A percentile compares a stretch with the other conserved stretches of the same genome.
These are phyloP conservation scores for Trichonephila clavipes DNA, from an alignment of 1,140 invertebrate species.

Conservation along the genomic window DNA sequence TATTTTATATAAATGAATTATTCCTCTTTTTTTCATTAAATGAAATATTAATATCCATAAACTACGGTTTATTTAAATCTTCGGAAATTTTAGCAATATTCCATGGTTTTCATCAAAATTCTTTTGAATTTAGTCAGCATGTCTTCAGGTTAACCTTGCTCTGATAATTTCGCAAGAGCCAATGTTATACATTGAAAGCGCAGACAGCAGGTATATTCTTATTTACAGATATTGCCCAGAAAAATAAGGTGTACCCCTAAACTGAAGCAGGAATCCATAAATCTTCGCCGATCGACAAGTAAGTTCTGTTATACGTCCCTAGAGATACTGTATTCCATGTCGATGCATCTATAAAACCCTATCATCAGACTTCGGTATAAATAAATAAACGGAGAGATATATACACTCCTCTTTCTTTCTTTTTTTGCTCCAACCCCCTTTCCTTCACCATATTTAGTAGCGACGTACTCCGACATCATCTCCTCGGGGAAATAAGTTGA, in stretches of 20 bases:
- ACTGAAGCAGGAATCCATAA: conserved; percentile 37
- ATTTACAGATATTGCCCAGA: not conserved
- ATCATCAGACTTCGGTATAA: conserved; percentile 58
- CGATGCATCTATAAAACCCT: conserved; percentile 55
- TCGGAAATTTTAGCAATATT: no score
- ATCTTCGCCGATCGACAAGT: conserved; percentile 47
- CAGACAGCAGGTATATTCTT: not conserved
- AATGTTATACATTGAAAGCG: no score
- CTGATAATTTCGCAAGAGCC: no score
- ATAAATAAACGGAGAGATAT: conserved; percentile 51
- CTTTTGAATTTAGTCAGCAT: no score
- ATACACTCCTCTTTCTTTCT: not conserved
- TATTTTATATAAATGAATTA: no score
- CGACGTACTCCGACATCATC: not conserved
- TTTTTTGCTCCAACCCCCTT: not conserved
- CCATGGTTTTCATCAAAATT: no score
- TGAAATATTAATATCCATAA: no score
- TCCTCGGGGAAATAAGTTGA: conserved; percentile 51
- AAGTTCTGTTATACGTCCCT: not conserved
- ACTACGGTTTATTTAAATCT: no score
- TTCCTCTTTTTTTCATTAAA: no score
- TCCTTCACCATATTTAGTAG: not conserved
- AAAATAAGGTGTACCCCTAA: not conserved
- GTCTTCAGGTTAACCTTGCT: no score
- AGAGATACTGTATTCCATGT: conserved; percentile 33